Conservation (phyloP, 2,888 invertebrate genomes). For the Coenonympha arcania region DNA sequence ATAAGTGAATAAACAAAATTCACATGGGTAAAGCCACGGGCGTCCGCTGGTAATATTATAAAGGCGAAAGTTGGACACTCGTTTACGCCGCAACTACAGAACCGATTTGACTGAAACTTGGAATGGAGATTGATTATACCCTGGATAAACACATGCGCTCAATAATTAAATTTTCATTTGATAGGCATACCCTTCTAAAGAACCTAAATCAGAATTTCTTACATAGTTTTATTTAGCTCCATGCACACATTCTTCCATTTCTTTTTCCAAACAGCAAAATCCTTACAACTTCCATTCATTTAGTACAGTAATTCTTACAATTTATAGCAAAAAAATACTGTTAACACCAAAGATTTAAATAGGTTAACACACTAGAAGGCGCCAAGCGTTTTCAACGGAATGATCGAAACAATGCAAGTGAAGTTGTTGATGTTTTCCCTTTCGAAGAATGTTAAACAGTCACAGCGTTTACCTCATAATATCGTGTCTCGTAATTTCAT, state of each 20-base stretch:
- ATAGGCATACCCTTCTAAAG: background rate
- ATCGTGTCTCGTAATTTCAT: no score
- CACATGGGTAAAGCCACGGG: no score
- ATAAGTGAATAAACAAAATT: no score
- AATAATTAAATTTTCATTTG: no score
- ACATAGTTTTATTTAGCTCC: constrained; percentile 47
- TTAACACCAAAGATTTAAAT: no score
- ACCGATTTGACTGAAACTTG: no score
- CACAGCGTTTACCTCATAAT: no score
- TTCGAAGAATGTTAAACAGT: constrained; percentile 18
- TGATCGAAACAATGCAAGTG: constrained; percentile 4
- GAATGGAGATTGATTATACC: no score
- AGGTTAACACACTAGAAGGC: background rate
- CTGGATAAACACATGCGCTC: no score
- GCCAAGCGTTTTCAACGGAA: background rate
- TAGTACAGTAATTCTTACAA: constrained; percentile 12
- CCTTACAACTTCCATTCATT: constrained; percentile 39
- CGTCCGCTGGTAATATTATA: no score
- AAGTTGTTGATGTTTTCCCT: constrained; percentile 16
- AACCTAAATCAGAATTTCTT: constrained; percentile 31
- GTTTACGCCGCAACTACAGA: no score
- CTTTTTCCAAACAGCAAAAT: constrained; percentile 53
- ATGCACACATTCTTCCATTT: constrained; percentile 55
- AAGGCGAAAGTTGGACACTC: no score
- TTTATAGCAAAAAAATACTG: constrained; percentile 6